A percentile compares a stretch with the other conserved stretches of the same genome.
Conservation (phyloP, 92 coral and sea anemone genomes). For the Epizoanthus stellaris region DNA sequence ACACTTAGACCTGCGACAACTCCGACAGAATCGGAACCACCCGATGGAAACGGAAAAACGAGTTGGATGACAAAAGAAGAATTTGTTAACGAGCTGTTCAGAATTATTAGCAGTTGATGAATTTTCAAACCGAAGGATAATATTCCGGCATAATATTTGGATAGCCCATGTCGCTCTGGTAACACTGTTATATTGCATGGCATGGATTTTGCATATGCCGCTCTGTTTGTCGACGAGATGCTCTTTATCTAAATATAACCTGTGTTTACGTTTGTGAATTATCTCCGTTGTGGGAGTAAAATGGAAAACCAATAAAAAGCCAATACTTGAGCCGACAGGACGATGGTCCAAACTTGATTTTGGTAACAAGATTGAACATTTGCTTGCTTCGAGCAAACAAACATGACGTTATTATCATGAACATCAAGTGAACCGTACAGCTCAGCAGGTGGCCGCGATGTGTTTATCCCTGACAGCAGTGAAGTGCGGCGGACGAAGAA, state of each 20-base stretch:
- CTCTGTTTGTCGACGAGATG: too few relatives aligned
- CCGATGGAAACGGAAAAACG: not conserved
- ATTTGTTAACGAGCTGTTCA: slow-evolving; percentile 59
- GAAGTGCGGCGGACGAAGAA: too few relatives aligned
- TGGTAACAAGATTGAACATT: not conserved
- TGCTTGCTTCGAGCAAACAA: slow-evolving; percentile 8
- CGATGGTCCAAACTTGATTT: not conserved
- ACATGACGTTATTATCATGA: slow-evolving; percentile 1
- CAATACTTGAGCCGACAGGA: not conserved
- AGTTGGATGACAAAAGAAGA: slow-evolving; percentile 83
- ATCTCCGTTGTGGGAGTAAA: too few relatives aligned
- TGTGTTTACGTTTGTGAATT: too few relatives aligned
- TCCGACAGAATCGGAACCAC: slow-evolving; percentile 17
- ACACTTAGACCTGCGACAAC: slow-evolving; percentile 24
- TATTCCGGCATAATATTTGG: not conserved
- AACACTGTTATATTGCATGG: too few relatives aligned
- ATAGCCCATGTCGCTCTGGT: too few relatives aligned
- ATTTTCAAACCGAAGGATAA: not conserved
- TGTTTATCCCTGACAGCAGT: too few relatives aligned
- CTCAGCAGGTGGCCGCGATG: too few relatives aligned
- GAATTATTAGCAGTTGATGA: slow-evolving; percentile 34
- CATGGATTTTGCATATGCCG: too few relatives aligned
- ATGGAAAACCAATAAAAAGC: too few relatives aligned
- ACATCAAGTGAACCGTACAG: not conserved
- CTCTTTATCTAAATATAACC: too few relatives aligned